Evolutionary conservation across 2,113 vertebrate species (phyloP).

Genomic region (Tursiops truncatus): DNA sequence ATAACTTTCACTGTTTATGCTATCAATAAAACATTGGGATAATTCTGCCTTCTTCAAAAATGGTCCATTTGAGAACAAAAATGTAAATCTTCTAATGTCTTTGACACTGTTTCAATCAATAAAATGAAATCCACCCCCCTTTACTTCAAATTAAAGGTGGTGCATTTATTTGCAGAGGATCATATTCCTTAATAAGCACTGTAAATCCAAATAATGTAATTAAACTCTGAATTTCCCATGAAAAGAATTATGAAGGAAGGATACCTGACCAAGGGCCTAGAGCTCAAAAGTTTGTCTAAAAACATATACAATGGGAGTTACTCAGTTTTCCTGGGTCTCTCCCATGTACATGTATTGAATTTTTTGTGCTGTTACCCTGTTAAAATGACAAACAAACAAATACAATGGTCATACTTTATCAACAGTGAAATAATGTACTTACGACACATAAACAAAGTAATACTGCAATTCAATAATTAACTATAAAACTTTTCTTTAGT

Average conservation of each 20-base stretch:
- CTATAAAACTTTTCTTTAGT: background rate
- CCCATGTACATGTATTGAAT: background rate
- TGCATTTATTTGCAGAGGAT: constrained; percentile 51
- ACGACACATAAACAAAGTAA: constrained; percentile 6
- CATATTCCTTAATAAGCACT: constrained; percentile 29
- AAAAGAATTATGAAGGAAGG: constrained; percentile 37
- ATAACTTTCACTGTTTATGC: constrained; percentile 23
- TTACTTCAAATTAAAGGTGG: constrained; percentile 59
- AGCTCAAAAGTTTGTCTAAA: constrained; percentile 7
- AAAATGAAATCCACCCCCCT: constrained; percentile 32
- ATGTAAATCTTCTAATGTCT: background rate
- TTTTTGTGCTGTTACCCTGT: background rate
- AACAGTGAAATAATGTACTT: constrained; percentile 23
- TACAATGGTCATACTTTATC: background rate
- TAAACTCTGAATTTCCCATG: constrained; percentile 46
- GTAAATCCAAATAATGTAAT: constrained; percentile 50
- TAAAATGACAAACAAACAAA: background rate
- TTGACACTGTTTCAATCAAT: constrained; percentile 19
- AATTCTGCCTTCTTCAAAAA: constrained; percentile 42
- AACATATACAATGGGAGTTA: background rate
- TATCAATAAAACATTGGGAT: constrained; percentile 21
- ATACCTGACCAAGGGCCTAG: background rate
- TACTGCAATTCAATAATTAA: background rate
- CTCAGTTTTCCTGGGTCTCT: background rate
- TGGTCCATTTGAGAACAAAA: background rate